Base-by-base conservation (phyloP, 2,797 vertebrate species). In the Peromyscus eremicus region DNA sequence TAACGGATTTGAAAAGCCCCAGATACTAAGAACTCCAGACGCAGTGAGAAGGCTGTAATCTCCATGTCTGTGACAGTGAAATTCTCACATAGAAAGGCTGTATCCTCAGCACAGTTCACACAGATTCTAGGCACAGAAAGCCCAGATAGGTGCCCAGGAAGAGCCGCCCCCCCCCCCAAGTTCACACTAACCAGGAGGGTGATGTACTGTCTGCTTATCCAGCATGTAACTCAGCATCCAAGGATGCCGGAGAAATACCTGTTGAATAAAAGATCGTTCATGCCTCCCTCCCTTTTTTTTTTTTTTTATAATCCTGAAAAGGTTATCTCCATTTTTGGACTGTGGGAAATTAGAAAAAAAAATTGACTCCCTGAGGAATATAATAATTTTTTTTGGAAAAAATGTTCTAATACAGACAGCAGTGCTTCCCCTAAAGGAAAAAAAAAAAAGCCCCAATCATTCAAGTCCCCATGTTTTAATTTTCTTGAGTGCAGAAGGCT, bases 301-400 rank as follows among this genome's bases (percentile, higher is more conserved):
- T 12, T 12, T 12, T 71, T 79, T 76, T 13, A 83, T 60, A 84
- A 77, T 64, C 23, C 52, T 87, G 46, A 82, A 91, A 92, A 89
- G 6, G 46, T 73, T 60, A 49, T 66, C 62, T 90, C 32, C 16
- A 32, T 76, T 83, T 86, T 76, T 80, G 27, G 60, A 89, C 43
- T 64, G 85, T 82, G 1, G 10, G 27, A 76, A 95, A 82, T 52
- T 23, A 94, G 91, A 85, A 94, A 89, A 34, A 88, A 92, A 92
- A 83, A 57, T 73, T 27, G 12, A n/a, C 23, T 55, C 40, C 32
- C 25, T 55, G 55, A n/a, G 75, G 79, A 55, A 76, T 57, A 52
- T 43, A 91, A 55, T 29, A 80, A 71, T 9, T 9, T 60, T 57
- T 57, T 57, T 60, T 60, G 9, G 40, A 32, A 93, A 88, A 68